A percentile compares a stretch with the other conserved stretches of the same genome.
Evolutionary conservation across 2,797 vertebrate species (phyloP).

Genomic region (Philypnodon macrostomus): DNA sequence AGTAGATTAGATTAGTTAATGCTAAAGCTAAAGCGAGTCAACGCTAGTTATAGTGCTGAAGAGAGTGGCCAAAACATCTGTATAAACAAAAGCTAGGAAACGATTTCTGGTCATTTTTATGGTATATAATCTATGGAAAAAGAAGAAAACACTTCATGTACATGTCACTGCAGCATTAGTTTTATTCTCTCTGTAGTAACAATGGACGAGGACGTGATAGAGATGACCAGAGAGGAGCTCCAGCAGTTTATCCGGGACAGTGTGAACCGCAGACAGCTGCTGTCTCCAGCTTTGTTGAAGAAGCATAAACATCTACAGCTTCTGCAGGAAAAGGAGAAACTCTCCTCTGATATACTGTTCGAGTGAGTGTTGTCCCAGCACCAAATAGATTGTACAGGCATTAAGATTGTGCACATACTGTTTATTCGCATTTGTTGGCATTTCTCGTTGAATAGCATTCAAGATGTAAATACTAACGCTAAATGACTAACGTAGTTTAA

Average conservation of each 20-base stretch:
- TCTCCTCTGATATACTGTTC: conserved; percentile 21
- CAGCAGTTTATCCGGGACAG: conserved; percentile 46
- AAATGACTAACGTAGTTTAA: not conserved
- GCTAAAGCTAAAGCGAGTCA: too few relatives aligned
- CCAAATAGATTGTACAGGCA: not conserved
- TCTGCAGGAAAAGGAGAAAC: conserved; percentile 48
- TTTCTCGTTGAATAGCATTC: too few relatives aligned
- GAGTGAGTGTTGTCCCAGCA: conserved; percentile 51
- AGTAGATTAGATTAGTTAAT: too few relatives aligned
- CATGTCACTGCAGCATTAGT: too few relatives aligned
- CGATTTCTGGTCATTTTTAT: too few relatives aligned
- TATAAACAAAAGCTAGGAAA: too few relatives aligned
- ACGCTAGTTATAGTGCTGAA: too few relatives aligned
- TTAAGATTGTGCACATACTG: too few relatives aligned
- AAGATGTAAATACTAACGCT: not conserved
- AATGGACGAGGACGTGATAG: conserved; percentile 58
- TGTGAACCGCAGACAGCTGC: conserved; percentile 27
- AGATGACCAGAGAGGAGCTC: conserved; percentile 52
- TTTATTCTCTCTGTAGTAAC: conserved; percentile 19
- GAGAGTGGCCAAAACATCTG: too few relatives aligned
- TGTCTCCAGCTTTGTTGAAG: conserved; percentile 14
- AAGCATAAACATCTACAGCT: conserved; percentile 44
- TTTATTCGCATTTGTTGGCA: too few relatives aligned
- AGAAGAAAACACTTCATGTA: too few relatives aligned
- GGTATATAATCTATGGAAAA: too few relatives aligned